Conservation (phyloP, 1,140 invertebrate genomes). For the Mylabris phalerata region DNA sequence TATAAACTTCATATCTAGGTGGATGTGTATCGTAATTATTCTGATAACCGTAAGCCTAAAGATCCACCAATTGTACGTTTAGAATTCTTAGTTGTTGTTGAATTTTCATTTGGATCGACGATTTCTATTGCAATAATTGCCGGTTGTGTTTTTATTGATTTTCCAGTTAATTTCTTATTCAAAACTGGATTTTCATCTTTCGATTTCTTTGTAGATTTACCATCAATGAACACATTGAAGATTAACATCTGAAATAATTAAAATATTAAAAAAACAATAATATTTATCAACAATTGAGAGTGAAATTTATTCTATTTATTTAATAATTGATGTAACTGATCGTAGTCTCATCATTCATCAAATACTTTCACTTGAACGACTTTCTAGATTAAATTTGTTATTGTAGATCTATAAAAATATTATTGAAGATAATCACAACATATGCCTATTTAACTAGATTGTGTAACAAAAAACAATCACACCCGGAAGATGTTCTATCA, state of each 20-base stretch:
- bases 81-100: conserved; percentile 43
- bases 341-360: too few species aligned
- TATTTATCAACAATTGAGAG: background rate
- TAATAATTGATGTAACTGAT: too few species aligned
- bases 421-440: too few species aligned
- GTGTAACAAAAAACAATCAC: too few species aligned
- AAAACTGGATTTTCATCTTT: conserved; percentile 1
- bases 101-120: conserved; percentile 44
- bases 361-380: too few species aligned
- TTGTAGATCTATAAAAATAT: too few species aligned
- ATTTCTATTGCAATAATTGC: conserved; percentile 54
- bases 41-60: conserved; percentile 50
- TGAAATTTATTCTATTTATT: too few species aligned
- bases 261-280: background rate
- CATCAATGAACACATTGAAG: background rate
- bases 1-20: conserved; percentile 51
- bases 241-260: conserved; percentile 4
- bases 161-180: conserved; percentile 6
- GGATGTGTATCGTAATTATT: conserved; percentile 44
- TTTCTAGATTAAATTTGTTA: too few species aligned
- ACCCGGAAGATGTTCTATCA: too few species aligned
- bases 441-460: too few species aligned
- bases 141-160: background rate
- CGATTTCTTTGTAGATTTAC: conserved; percentile 7
- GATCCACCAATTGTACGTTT: conserved; percentile 53